Percentiles rank a stretch among this genome's conserved stretches.
Evolutionary conservation across 2,113 vertebrate genomes (phyloP).

Genomic region (Naja naja): DNA sequence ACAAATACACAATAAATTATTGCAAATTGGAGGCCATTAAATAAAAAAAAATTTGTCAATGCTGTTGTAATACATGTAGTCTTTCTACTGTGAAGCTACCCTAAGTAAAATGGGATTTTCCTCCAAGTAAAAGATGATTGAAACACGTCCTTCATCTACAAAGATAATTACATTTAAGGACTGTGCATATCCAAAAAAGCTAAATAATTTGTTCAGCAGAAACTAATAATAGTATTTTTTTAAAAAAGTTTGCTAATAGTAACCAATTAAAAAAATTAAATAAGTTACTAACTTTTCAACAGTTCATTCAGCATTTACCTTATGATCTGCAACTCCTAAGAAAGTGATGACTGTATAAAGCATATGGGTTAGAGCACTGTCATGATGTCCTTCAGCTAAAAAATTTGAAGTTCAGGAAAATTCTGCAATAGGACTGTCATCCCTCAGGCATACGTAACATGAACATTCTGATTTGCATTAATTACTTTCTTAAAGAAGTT

Average conservation of each 20-base stretch:
- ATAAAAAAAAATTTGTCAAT: not conserved
- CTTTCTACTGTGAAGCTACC: not conserved
- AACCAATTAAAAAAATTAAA: not conserved
- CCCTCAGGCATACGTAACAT: not conserved
- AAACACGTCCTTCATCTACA: not conserved
- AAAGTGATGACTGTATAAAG: slow-evolving; percentile 91
- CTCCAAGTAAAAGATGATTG: not conserved
- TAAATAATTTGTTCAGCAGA: not conserved
- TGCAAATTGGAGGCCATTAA: not conserved
- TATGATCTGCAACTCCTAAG: slow-evolving; percentile 95
- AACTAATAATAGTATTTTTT: not conserved
- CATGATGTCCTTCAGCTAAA: slow-evolving; percentile 94
- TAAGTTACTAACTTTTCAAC: not conserved
- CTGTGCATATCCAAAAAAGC: not conserved
- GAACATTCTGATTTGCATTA: not conserved
- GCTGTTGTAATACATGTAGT: not conserved
- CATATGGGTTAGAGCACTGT: slow-evolving; percentile 94
- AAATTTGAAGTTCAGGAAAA: slow-evolving; percentile 70
- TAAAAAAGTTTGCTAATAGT: not conserved
- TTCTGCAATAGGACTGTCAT: not conserved
- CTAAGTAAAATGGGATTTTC: not conserved
- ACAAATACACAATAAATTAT: not conserved
- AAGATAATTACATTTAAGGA: not conserved
- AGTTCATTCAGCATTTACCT: slow-evolving; percentile 73
- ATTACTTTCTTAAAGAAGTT: not conserved